Percentiles rank a stretch among this genome's conserved stretches.
Conservation (phyloP, 35 echinoderm and acorn worm species). For the Lytechinus pictus region DNA sequence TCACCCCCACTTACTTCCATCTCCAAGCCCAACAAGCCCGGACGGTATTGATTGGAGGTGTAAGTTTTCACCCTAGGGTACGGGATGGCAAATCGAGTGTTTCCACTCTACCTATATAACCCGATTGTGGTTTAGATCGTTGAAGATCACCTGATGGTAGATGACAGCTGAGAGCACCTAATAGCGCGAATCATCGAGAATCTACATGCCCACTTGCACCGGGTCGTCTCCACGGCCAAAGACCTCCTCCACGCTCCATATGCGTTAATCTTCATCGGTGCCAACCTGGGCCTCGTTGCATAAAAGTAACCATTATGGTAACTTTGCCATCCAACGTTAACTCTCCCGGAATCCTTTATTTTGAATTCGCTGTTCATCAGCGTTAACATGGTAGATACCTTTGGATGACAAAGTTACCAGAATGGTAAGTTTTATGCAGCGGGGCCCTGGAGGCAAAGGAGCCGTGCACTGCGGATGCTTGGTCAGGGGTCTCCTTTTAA, state of each 20-base stretch:
- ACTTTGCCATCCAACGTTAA: no score
- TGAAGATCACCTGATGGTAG: not conserved
- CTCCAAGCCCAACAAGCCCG: not conserved
- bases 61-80: conserved; percentile 19
- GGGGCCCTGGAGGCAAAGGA: not conserved
- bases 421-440: no score
- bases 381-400: no score
- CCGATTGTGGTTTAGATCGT: not conserved
- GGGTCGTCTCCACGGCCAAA: not conserved
- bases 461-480: not conserved
- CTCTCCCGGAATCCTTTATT: no score
- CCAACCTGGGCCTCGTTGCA: not conserved
- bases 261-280: not conserved
- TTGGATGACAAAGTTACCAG: no score
- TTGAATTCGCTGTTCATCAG: no score
- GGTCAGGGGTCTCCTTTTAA: not conserved
- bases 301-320: no score
- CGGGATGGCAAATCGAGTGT: not conserved
- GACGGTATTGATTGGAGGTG: not conserved
- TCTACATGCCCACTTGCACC: not conserved
- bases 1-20: not conserved
- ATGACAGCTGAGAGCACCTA: not conserved
- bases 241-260: not conserved
- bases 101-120: conserved; percentile 15
- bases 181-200: not conserved